Percentiles rank a stretch among this genome's conserved stretches.
phyloP scores from a whole-genome alignment of 1,140 invertebrate genomes.

The Trichomalopsis sarcophagae region DNA sequence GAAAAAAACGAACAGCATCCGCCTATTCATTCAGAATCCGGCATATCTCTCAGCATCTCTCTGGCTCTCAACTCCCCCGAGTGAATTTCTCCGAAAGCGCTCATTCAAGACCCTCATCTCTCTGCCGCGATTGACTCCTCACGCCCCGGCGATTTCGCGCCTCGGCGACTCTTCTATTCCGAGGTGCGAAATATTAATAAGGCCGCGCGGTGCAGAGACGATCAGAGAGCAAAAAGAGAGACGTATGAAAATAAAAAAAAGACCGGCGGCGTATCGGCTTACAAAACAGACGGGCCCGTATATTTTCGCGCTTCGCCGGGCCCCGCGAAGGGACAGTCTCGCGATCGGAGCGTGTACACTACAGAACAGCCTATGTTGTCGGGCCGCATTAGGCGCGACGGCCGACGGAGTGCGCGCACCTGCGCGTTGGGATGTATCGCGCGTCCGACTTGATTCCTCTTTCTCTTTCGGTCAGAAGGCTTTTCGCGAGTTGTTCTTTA shows the following conservation, averaged over 20 bases:
- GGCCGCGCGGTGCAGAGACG: not conserved
- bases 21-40: too few species aligned
- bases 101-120: not conserved
- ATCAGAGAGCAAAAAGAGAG: too few species aligned
- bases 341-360: not conserved
- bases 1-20: too few species aligned
- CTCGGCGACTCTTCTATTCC: constrained; percentile 6
- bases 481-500: not conserved
- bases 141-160: not conserved
- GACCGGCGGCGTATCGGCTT: constrained; percentile 30
- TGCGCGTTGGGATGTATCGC: not conserved
- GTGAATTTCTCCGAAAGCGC: not conserved
- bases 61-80: too few species aligned
- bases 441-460: not conserved
- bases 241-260: not conserved
- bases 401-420: constrained; percentile 45
- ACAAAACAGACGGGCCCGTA: constrained; percentile 15
- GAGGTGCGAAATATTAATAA: constrained; percentile 46
- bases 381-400: constrained; percentile 50
- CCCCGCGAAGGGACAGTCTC: not conserved
- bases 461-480: not conserved
- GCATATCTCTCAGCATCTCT: too few species aligned
- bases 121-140: not conserved
- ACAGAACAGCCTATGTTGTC: constrained; percentile 22
- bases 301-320: constrained; percentile 8